These are phyloP conservation scores for Tetragonula clypearis DNA, from an alignment of 1,140 invertebrate genomes.

Conservation along the genomic window DNA sequence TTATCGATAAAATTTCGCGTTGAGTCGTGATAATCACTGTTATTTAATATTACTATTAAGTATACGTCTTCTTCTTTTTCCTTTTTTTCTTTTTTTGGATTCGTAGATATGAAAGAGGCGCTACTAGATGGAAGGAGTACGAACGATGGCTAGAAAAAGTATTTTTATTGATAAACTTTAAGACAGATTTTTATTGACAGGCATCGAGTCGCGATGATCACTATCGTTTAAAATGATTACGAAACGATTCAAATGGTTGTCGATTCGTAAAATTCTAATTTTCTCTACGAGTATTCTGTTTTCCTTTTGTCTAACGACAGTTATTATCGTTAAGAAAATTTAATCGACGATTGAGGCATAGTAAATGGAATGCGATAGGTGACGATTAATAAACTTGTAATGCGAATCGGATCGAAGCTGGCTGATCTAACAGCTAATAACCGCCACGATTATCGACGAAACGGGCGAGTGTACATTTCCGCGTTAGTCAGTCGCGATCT, in stretches of 20 bases:
- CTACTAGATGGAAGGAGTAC: background rate
- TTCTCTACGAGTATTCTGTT: background rate
- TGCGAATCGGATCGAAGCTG: background rate
- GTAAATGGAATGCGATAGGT: background rate
- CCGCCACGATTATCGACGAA: background rate
- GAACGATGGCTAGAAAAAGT: background rate
- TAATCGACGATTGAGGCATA: background rate
- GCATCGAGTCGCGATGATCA: background rate
- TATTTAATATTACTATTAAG: too few species aligned
- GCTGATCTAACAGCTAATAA: background rate
- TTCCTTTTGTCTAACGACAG: background rate
- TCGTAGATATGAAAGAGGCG: background rate
- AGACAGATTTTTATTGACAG: too few species aligned
- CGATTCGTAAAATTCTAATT: background rate
- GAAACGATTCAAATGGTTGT: background rate
- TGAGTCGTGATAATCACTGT: too few species aligned
- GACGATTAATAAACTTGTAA: background rate
- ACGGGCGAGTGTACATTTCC: slow-evolving; percentile 3
- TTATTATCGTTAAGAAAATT: too few species aligned
- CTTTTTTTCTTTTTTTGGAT: too few species aligned
- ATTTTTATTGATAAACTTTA: background rate
- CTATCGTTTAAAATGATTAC: background rate
- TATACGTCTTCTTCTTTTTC: too few species aligned
- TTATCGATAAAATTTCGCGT: too few species aligned
- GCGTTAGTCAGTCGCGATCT: slow-evolving; percentile 4